Base-by-base conservation (phyloP, 2,113 vertebrate genomes). In the Morone saxatilis region DNA sequence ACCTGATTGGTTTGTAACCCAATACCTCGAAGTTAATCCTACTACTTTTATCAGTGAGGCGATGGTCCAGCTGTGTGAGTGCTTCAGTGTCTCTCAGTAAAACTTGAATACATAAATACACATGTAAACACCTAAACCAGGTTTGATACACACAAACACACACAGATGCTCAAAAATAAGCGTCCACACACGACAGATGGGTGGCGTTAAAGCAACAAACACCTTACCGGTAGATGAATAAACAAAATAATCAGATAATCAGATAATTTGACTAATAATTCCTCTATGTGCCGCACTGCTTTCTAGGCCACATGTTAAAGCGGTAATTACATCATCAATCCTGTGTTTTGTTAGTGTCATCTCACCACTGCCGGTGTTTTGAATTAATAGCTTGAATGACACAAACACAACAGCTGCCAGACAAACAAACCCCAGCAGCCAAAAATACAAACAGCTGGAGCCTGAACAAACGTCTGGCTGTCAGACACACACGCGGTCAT, bases 361-460 rank as follows among this genome's bases (percentile, higher is more conserved):
- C 72, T 60, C 80, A 45, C 53, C 84, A 78, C 70, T 63, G 3
- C 31, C 5, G 1, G 6, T 50, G 47, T 45, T 87, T 89, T 86
- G 76, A 76, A 85, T 86, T 81, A 86, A 80, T 80, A 71, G 75
- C 22, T 36, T 41, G 67, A 63, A 60, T 19, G 47, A 89, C 70
- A 87, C 83, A 83, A 85, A 91, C 75, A 83, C 77, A 83, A 53
- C 80, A 54, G 75, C 48, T 9, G 61, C 47, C 76, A 22, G 48
- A 81, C 68, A 84, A 71, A 87, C 76, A 90, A 89, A 89, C 79
- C 78, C 57, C 67, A 25, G 59, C 6, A 0, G 76, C 72, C 75
- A 83, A 89, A 91, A 91, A 94, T 81, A 90, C 80, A 90, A 92
- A 92, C 93, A 91, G 85, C 90, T 92, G 88, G 80, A 86, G 80